Evolutionary conservation across 1,140 invertebrate genomes (phyloP).

Genomic region (Drosophila lini): DNA sequence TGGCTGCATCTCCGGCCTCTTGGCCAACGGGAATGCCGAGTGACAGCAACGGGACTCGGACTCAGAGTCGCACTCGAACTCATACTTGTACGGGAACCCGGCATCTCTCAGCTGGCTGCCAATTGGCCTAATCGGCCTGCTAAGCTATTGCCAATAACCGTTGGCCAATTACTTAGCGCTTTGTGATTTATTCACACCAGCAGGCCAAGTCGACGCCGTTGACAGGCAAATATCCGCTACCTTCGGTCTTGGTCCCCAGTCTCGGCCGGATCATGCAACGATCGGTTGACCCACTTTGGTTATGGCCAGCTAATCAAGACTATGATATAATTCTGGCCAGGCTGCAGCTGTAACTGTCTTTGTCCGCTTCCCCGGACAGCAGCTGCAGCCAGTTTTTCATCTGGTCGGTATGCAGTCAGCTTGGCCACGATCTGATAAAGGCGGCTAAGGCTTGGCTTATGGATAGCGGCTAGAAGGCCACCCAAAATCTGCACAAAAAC

Average conservation of each 20-base stretch:
- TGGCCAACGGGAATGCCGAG: constrained; percentile 65
- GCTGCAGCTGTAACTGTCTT: constrained; percentile 54
- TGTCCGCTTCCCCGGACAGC: constrained; percentile 34
- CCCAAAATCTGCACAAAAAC: constrained; percentile 18
- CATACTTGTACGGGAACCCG: neutral
- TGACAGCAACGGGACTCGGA: constrained; percentile 61
- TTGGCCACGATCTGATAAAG: constrained; percentile 35
- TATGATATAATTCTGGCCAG: constrained; percentile 72
- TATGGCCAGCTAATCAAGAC: constrained; percentile 41
- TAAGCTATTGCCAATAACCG: constrained; percentile 71
- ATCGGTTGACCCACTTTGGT: constrained; percentile 42
- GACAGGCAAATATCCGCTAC: constrained; percentile 65
- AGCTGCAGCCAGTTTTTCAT: constrained; percentile 51
- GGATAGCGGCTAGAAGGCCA: constrained; percentile 33
- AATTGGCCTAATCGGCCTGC: constrained; percentile 66
- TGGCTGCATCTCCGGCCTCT: constrained; percentile 18
- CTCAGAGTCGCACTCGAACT: neutral
- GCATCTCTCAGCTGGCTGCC: constrained; percentile 33
- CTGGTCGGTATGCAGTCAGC: constrained; percentile 18
- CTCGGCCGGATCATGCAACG: constrained; percentile 51
- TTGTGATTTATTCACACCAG: constrained; percentile 55
- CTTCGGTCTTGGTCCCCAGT: constrained; percentile 16
- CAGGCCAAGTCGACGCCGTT: constrained; percentile 32
- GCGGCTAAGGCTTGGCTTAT: constrained; percentile 23
- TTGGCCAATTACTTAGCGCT: constrained; percentile 70